phyloP scores from a whole-genome alignment of 2,797 vertebrate genomes.

The Cyclopterus lumpus region DNA sequence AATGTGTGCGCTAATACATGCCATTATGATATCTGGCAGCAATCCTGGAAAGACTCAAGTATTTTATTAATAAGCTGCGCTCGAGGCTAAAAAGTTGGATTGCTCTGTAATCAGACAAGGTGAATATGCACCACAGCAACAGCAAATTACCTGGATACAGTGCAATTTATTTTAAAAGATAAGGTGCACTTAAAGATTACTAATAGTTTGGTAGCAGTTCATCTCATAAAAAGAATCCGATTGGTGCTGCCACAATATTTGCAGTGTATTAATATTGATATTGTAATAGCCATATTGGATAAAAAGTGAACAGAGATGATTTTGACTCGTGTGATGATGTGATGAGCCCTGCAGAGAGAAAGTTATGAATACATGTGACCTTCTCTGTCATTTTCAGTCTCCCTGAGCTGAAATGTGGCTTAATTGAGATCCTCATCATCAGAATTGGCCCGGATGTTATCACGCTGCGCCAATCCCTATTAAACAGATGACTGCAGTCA shows the following conservation, averaged over 20 bases:
- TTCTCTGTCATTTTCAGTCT: slow-evolving; percentile 50
- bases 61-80: slow-evolving; percentile 16
- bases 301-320: slow-evolving; percentile 1
- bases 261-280: neutral
- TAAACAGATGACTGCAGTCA: slow-evolving; percentile 46
- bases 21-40: slow-evolving; percentile 30
- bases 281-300: neutral
- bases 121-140: slow-evolving; percentile 6
- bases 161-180: neutral
- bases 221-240: neutral
- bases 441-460: slow-evolving; percentile 40
- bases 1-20: slow-evolving; percentile 1
- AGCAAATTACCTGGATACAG: neutral
- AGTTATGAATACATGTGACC: slow-evolving; percentile 33
- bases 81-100: slow-evolving; percentile 24
- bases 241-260: neutral
- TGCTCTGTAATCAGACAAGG: slow-evolving; percentile 16
- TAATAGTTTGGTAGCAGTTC: neutral
- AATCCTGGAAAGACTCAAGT: neutral
- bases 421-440: slow-evolving; percentile 38
- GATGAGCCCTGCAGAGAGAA: neutral
- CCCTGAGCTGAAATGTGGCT: slow-evolving; percentile 37
- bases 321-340: neutral
- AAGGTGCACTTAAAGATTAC: neutral
- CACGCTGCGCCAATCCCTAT: slow-evolving; percentile 22